Base-by-base conservation (phyloP, 2,113 vertebrate species). In the Neomonachus schauinslandi region DNA sequence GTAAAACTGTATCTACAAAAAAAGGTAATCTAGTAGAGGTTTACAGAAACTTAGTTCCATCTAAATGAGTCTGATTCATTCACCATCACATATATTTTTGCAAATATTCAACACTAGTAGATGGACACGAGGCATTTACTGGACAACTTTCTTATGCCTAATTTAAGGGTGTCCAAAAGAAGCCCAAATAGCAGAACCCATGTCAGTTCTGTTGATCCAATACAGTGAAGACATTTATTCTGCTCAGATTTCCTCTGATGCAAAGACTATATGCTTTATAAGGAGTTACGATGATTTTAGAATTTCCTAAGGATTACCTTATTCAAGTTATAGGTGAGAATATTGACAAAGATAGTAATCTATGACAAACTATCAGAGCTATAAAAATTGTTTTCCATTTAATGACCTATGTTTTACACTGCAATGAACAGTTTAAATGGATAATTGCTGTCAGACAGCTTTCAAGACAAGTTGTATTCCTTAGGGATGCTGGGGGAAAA, bases 1-100 rank as follows among this genome's bases (percentile, higher is more conserved):
- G 24, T 79, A 94, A 96, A 94, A 69, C 55, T 33, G 24, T 36
- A 79, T 21, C 61, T 57, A 55, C 15, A 53, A 33, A 63, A 67
- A 79, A 39, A 4, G 36, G 67, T 39, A 74, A 91, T 22, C 42
- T 59, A 31, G 74, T 26, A 76, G 53, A 71, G 76, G n/a, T 59
- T 84, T 84, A 85, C 0, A 92, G 91, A 97, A 85, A 97, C 6
- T 19, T 33, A 86, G 53, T 33, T 95, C 61, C 55, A 61, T 69
- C 92, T 22, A 84, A 31, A 42, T 6, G 9, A 74, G 39, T 67
- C 55, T 42, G 65, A 74, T 42, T 53, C 46, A 72, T 49, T 53
- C 55, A 72, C 57, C 72, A 83, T n/a, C 61, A 81, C 36, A 69
- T n/a, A 71, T 11, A 59, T 79, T 69, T 92, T 79, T 31, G 33